Conservation (phyloP, 2,797 vertebrate species). For the Oreortyx pictus region DNA sequence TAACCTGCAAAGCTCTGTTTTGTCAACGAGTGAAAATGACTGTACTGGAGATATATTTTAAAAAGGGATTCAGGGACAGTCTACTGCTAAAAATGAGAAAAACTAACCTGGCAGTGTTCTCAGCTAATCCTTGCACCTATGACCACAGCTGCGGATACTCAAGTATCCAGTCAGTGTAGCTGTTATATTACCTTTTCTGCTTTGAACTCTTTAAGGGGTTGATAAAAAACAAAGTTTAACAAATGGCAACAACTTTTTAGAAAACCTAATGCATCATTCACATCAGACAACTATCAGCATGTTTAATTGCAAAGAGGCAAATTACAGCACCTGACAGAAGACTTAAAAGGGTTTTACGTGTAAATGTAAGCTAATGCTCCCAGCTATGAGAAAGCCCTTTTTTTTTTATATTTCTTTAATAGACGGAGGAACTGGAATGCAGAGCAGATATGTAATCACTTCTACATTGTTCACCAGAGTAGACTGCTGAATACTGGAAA, state of each 20-base stretch:
- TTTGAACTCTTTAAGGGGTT: neutral
- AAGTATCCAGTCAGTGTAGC: rapidly evolving
- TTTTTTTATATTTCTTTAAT: neutral
- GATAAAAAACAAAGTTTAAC: neutral
- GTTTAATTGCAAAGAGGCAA: neutral
- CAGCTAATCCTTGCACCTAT: rapidly evolving
- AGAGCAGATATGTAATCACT: neutral
- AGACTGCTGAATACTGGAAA: neutral
- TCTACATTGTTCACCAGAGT: neutral
- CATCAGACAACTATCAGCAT: rapidly evolving
- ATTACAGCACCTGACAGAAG: neutral
- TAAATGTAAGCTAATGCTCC: rapidly evolving
- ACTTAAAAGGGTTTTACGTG: neutral
- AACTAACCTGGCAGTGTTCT: neutral
- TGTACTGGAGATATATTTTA: neutral
- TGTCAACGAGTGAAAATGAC: rapidly evolving
- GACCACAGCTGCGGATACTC: neutral
- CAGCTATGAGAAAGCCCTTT: neutral
- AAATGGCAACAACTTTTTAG: rapidly evolving
- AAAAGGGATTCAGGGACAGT: neutral
- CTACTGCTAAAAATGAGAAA: neutral
- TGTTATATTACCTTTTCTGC: neutral
- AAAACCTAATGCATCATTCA: neutral
- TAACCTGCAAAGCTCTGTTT: neutral
- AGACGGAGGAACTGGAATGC: neutral